Conservation (phyloP, 2,797 vertebrate species). For the Dendrocincla fuliginosa region DNA sequence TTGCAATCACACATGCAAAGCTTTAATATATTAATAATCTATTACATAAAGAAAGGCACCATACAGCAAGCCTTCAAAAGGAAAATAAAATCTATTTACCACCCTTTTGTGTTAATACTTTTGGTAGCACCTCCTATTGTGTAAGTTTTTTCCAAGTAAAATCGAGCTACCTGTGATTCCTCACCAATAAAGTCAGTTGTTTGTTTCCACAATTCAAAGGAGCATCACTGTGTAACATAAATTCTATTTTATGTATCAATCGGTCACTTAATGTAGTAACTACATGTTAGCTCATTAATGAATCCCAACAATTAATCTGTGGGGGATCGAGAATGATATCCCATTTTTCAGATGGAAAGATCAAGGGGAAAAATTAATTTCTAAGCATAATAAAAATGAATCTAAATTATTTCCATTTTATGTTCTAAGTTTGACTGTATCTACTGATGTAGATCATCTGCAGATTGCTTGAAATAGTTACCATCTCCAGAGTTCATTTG, state of each 20-base stretch:
- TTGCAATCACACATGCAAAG: background rate
- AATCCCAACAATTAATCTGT: background rate
- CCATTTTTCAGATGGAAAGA: background rate
- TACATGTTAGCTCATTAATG: background rate
- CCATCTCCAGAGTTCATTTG: background rate
- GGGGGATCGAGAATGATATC: background rate
- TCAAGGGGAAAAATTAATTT: background rate
- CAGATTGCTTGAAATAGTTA: background rate
- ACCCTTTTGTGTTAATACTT: background rate
- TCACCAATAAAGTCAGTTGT: background rate
- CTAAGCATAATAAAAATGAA: background rate
- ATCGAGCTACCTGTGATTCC: background rate
- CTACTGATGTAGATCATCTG: background rate
- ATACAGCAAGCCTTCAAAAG: background rate
- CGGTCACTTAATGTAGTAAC: background rate
- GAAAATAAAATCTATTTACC: background rate
- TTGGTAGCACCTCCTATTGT: background rate
- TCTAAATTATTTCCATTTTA: background rate
- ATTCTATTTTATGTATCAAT: background rate
- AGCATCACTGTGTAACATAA: background rate
- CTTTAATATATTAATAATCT: background rate
- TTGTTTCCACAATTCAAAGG: background rate
- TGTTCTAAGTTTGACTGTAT: background rate
- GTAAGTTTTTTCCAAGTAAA: background rate
- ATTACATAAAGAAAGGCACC: background rate